Percentiles rank a stretch among this genome's conserved stretches.
These are phyloP conservation scores for Mus musculus DNA, from an alignment of 2,113 vertebrate genomes.

Conservation along the genomic window GRCm39 chr10:56285501-56286000, in stretches of 20 bases:
- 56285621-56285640: background rate
- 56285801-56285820: background rate
- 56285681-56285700: background rate
- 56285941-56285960: background rate
- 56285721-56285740: background rate
- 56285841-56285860: background rate
- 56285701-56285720: background rate
- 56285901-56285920: background rate
- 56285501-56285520: background rate
- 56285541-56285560: background rate
- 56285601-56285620: background rate
- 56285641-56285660: background rate
- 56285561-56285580: background rate
- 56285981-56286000: no score
- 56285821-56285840: background rate
- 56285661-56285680: background rate
- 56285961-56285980: background rate
- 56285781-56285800: background rate
- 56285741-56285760: background rate
- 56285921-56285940: background rate
- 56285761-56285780: background rate
- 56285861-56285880: background rate
- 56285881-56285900: background rate
- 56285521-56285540: background rate
- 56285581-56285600: background rate